These are phyloP conservation scores for Sebastes schlegelii DNA, from an alignment of 2,113 vertebrate genomes.

Conservation along the genomic window DNA sequence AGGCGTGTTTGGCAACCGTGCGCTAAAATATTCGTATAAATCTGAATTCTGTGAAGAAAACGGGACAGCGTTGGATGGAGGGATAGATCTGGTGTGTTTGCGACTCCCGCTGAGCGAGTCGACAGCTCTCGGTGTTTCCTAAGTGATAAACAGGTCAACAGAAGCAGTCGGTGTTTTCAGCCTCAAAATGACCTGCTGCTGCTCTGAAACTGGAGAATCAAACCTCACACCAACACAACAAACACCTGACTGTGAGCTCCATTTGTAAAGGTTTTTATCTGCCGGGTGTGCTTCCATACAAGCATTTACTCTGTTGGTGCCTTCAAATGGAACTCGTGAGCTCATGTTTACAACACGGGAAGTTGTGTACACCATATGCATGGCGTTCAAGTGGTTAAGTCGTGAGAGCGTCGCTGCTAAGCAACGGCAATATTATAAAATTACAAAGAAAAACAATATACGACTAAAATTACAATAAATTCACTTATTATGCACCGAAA, in stretches of 20 bases:
- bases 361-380: too few species aligned
- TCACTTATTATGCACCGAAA: too few species aligned
- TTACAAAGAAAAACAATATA: too few species aligned
- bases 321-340: too few species aligned
- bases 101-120: slow-evolving; percentile 55
- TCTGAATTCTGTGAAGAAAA: slow-evolving; percentile 51
- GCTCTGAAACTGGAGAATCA: slow-evolving; percentile 45
- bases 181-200: slow-evolving; percentile 51
- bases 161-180: slow-evolving; percentile 64
- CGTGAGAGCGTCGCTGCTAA: too few species aligned
- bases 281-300: too few species aligned
- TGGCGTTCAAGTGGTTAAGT: too few species aligned
- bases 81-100: slow-evolving; percentile 39
- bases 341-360: too few species aligned
- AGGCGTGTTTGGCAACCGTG: slow-evolving; percentile 58
- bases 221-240: slow-evolving; percentile 3
- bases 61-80: slow-evolving; percentile 47
- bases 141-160: slow-evolving; percentile 78
- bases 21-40: slow-evolving; percentile 61
- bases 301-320: not conserved
- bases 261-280: not conserved
- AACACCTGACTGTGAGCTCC: slow-evolving; percentile 31
- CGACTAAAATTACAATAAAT: too few species aligned
- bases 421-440: too few species aligned
- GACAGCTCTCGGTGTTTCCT: slow-evolving; percentile 53